Evolutionary conservation across 30 jellyfish, hydroid and myxozoan species (phyloP).

Genomic region (Turritopsis rubra): DNA sequence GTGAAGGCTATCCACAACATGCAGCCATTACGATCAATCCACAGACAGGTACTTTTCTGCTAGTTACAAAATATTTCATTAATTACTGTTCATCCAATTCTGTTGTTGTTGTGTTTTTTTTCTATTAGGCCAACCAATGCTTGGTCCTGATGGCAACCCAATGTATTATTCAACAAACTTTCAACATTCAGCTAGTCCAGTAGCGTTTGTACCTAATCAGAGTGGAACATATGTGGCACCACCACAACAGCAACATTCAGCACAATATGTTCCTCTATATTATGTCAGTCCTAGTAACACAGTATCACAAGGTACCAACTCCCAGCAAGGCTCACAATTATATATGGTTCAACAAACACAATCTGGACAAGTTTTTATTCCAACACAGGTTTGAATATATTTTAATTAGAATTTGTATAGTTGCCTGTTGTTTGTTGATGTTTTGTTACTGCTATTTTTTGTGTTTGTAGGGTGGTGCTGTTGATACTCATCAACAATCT

Average conservation of each 20-base stretch:
- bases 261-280: conserved; percentile 23
- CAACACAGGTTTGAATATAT: conserved; percentile 41
- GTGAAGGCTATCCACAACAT: conserved; percentile 5
- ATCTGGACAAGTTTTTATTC: conserved; percentile 35
- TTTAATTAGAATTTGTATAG: too few relatives aligned
- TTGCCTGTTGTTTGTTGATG: too few relatives aligned
- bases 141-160: conserved; percentile 65
- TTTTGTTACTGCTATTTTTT: background rate
- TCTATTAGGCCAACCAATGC: conserved; percentile 50
- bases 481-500: background rate
- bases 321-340: conserved; percentile 64
- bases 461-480: background rate
- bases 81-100: too few relatives aligned
- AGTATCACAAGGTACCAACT: conserved; percentile 36
- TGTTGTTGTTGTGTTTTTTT: too few relatives aligned
- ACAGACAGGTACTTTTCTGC: conserved; percentile 19
- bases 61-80: background rate
- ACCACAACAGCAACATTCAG: conserved; percentile 10
- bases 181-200: conserved; percentile 6
- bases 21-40: conserved; percentile 25
- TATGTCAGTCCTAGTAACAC: conserved; percentile 22
- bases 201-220: conserved; percentile 4
- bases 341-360: conserved; percentile 66
- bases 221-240: conserved; percentile 18
- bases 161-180: conserved; percentile 1